Percentiles rank a stretch among this genome's conserved stretches.
phyloP scores from a whole-genome alignment of 1,140 invertebrate species.

The Trissolcus basalis region DNA sequence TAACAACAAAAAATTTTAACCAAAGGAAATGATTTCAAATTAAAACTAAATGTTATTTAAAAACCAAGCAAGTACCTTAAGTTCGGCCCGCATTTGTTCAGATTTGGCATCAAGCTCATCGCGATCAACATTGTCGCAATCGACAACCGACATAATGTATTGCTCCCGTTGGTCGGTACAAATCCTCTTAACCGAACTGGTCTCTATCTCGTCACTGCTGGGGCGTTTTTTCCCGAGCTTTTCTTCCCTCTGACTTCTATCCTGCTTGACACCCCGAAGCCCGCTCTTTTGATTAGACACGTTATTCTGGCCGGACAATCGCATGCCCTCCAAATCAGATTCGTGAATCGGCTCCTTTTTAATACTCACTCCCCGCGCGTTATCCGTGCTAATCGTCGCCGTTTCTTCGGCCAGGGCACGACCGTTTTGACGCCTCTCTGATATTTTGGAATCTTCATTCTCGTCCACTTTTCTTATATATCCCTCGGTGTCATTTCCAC shows the following conservation, averaged over 20 bases:
- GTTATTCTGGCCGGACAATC: slow-evolving; percentile 33
- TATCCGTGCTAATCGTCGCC: slow-evolving; percentile 58
- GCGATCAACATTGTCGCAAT: slow-evolving; percentile 64
- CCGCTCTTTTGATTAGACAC: slow-evolving; percentile 19
- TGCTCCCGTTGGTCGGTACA: slow-evolving; percentile 69
- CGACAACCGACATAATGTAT: slow-evolving; percentile 67
- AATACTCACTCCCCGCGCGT: slow-evolving; percentile 42
- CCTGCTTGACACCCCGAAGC: slow-evolving; percentile 37
- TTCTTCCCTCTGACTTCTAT: slow-evolving; percentile 37
- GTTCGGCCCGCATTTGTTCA: slow-evolving; percentile 67
- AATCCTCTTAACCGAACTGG: slow-evolving; percentile 64
- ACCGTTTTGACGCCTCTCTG: slow-evolving; percentile 72
- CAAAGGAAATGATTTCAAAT: too few relatives aligned
- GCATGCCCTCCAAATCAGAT: slow-evolving; percentile 11
- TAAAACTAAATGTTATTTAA: too few relatives aligned
- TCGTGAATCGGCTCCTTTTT: slow-evolving; percentile 64
- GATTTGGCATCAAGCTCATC: slow-evolving; percentile 69
- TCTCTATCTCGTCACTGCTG: slow-evolving; percentile 60
- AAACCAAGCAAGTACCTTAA: too few relatives aligned
- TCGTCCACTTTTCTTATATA: slow-evolving; percentile 65
- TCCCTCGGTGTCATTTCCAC: slow-evolving; percentile 64
- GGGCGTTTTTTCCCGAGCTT: slow-evolving; percentile 63
- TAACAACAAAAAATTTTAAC: too few relatives aligned
- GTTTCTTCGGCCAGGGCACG: slow-evolving; percentile 71
- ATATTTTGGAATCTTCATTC: slow-evolving; percentile 65